Base-by-base conservation (phyloP, 2,113 vertebrate species). In the Fulica atra region DNA sequence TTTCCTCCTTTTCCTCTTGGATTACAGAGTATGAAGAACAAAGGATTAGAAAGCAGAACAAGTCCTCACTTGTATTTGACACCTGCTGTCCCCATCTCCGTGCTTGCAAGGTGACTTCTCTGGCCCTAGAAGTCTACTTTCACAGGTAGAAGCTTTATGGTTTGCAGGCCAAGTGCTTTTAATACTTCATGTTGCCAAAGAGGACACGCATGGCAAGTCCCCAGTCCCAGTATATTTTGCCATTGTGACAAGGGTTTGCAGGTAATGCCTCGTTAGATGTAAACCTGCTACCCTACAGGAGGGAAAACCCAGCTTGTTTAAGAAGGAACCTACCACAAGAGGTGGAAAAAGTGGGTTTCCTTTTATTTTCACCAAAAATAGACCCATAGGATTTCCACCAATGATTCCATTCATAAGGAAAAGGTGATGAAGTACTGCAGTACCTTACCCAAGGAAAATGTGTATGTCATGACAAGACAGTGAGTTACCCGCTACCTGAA, bases 251-350 rank as follows among this genome's bases (percentile, higher is more conserved):
- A 92, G 16, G 15, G 71, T 70, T 84, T 85, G 29, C 54, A 66
- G 83, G 40, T 94, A 92, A 92, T 20, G 11, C 26, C 64, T 24
- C 0, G 0, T 50, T 83, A 89, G 59, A 82, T 71, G 50, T 93
- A 88, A 92, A 97, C 94, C 51, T 87, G 66, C 77, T 92, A 93
- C 64, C 23, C 26, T n/a, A 54, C 26, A 92, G 79, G 69, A 57
- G 28, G 23, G 31, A 82, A 84, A 85, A 91, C 44, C 9, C 31
- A 42, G 33, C 8, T 53, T 63, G 7, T 63, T 93, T 80, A 61
- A 9, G 70, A 59, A 69, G 61, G n/a, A 89, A 29, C 17, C 1
- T 1, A 26, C 69, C 11, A 13, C 3, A 3, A 70, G 66, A 77
- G 19, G 13, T 48, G 31, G 17, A 2, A 59, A 77, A 73, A 40